phyloP scores from a whole-genome alignment of 2,113 vertebrate species.

The Myiopsitta monachus region DNA sequence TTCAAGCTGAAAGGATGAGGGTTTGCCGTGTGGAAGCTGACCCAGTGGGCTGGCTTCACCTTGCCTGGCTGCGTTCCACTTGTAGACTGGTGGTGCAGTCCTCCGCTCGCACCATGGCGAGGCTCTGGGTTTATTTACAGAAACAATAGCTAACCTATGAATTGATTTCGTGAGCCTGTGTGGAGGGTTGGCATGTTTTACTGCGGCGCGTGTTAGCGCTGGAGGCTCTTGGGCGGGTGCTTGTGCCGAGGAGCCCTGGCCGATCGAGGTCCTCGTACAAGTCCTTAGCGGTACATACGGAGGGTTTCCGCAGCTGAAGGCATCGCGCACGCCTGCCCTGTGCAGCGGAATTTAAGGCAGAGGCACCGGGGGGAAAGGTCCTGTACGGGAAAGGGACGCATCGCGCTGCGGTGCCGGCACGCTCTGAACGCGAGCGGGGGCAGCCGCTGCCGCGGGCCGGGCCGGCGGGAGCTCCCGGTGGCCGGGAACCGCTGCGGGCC shows the following conservation, averaged over 20 bases:
- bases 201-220: too few relatives aligned
- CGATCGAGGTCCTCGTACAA: too few relatives aligned
- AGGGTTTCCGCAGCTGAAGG: fast-evolving
- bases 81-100: fast-evolving
- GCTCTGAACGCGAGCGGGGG: neutral
- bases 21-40: fast-evolving
- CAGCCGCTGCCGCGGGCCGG: neutral
- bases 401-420: neutral
- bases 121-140: neutral
- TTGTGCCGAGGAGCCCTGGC: neutral
- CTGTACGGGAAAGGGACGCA: neutral
- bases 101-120: fast-evolving
- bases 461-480: neutral
- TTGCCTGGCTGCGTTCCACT: neutral
- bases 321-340: fast-evolving
- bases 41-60: neutral
- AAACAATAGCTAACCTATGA: neutral
- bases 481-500: too few relatives aligned
- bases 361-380: fast-evolving
- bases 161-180: too few relatives aligned
- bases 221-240: too few relatives aligned
- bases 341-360: neutral
- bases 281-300: fast-evolving
- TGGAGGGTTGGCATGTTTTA: neutral
- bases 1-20: too few relatives aligned